phyloP scores from a whole-genome alignment of 2,797 vertebrate genomes.

The Anguilla anguilla region DNA sequence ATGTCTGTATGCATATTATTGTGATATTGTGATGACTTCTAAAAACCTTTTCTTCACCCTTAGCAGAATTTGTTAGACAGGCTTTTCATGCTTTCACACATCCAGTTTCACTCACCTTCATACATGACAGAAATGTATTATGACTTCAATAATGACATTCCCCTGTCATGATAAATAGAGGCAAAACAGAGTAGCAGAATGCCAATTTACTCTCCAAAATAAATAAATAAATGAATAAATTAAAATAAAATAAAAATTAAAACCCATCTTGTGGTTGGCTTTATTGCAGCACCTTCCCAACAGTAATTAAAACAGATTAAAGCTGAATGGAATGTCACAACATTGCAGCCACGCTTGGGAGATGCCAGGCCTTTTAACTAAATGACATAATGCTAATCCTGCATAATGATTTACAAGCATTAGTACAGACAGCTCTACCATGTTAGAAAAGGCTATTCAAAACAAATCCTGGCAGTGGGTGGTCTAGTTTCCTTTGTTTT shows the following conservation, averaged over 20 bases:
- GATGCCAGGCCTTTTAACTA: constrained; percentile 15
- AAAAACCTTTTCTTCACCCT: background rate
- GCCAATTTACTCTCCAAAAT: background rate
- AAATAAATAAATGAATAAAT: background rate
- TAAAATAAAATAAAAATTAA: background rate
- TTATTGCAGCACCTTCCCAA: background rate
- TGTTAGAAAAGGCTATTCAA: background rate
- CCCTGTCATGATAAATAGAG: background rate
- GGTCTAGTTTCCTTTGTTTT: background rate
- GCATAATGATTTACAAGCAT: constrained; percentile 9
- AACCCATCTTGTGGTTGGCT: background rate
- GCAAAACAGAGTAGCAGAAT: background rate
- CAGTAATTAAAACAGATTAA: constrained; percentile 9
- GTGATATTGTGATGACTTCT: background rate
- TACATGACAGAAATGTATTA: background rate
- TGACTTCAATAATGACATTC: background rate
- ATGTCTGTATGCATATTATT: background rate
- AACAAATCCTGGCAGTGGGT: background rate
- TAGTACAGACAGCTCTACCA: background rate
- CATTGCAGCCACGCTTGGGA: background rate
- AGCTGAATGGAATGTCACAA: constrained; percentile 9
- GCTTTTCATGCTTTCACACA: background rate
- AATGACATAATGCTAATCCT: constrained; percentile 19
- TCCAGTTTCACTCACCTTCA: background rate
- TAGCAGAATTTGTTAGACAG: background rate